Evolutionary conservation across 2,113 vertebrate genomes (phyloP).

Genomic region (Plecotus auritus): DNA sequence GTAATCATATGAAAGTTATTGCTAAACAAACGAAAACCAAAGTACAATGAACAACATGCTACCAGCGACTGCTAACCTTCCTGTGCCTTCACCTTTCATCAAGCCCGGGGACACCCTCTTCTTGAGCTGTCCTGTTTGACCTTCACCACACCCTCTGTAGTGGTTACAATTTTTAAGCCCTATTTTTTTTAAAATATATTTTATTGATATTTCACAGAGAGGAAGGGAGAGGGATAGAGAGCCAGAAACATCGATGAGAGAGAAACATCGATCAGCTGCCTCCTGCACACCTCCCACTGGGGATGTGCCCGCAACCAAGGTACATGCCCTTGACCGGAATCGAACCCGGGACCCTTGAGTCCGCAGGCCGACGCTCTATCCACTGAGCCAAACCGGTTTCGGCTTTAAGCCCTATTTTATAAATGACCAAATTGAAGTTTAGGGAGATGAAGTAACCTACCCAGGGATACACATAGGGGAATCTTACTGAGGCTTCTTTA

Average conservation of each 20-base stretch:
- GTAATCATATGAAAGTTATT: neutral
- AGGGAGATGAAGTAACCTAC: neutral
- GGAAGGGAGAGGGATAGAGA: too few species aligned
- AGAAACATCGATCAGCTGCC: too few species aligned
- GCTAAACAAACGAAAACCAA: neutral
- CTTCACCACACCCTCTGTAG: neutral
- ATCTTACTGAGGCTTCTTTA: neutral
- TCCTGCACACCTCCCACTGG: too few species aligned
- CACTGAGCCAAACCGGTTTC: too few species aligned
- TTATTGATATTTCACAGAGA: too few species aligned
- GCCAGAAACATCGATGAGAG: too few species aligned
- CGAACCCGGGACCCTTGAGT: too few species aligned
- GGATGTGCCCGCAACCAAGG: too few species aligned
- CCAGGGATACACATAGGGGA: neutral
- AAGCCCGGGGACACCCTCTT: rapidly evolving
- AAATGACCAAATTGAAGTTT: neutral
- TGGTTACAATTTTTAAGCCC: neutral
- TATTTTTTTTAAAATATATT: too few species aligned
- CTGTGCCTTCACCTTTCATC: neutral
- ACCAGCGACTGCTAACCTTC: neutral
- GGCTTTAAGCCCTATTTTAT: neutral
- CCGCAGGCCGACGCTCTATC: too few species aligned
- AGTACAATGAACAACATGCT: neutral
- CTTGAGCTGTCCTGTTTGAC: neutral
- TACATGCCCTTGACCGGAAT: too few species aligned